These are phyloP conservation scores for Pogonognathellus flavescens DNA, from an alignment of 1,140 invertebrate species.

Conservation along the genomic window DNA sequence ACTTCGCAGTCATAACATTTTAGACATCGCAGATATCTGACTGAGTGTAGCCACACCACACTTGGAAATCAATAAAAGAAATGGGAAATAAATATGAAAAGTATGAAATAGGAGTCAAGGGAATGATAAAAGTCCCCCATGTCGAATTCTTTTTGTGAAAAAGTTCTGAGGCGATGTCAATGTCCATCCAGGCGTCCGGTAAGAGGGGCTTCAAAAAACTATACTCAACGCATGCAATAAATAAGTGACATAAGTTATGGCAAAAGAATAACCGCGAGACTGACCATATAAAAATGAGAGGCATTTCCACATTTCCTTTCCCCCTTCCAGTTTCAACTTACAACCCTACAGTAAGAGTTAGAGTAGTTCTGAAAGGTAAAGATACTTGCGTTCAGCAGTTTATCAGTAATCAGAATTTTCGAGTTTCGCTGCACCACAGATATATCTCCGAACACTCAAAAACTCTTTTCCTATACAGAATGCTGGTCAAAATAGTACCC, in stretches of 20 bases:
- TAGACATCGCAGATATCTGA: not conserved
- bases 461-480: no score
- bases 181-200: conserved; percentile 32
- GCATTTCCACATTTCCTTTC: conserved; percentile 20
- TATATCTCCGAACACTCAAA: not conserved
- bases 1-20: not conserved
- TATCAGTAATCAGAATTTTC: no score
- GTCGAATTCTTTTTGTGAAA: conserved; percentile 36
- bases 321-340: no score
- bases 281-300: conserved; percentile 36
- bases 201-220: conserved; percentile 15
- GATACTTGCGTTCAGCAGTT: no score
- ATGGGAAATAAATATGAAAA: conserved; percentile 38
- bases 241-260: conserved; percentile 47
- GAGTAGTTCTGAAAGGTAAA: no score
- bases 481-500: no score
- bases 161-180: conserved; percentile 41
- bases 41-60: not conserved
- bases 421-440: no score
- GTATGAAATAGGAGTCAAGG: conserved; percentile 42
- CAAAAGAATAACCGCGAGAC: conserved; percentile 21
- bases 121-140: conserved; percentile 31
- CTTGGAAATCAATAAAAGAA: conserved; percentile 37
- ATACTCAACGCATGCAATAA: conserved; percentile 13
- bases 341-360: no score